Evolutionary conservation across 1,140 invertebrate genomes (phyloP), one percentile per base, ranked within the genome.

Genomic region (Brachionus plicatilis): DNA sequence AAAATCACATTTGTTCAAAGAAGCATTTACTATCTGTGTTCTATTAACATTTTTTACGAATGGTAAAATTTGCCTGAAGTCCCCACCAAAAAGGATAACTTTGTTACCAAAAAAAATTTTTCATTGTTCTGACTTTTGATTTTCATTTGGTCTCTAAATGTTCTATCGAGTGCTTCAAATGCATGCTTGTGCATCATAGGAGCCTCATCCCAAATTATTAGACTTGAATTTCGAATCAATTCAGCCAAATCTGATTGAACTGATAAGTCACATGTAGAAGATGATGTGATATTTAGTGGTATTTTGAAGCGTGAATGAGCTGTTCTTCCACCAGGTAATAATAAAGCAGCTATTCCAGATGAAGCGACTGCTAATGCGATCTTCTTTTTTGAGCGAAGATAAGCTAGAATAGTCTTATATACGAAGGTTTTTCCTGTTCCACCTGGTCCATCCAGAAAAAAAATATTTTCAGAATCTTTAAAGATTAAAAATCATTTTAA

Each of bases 301-400:
- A 91, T 84, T 86, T 91, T 91, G 27, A 92, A 89, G 68, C 88
- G 87, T 5, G 88, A 91, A 88, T 92, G 90, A 72, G 89, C 89
- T 45, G 91, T 92, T 87, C 88, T 85, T 24, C 91, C 91, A 85
- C 88, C 88, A 70, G 87, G 80, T 72, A 92, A 84, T 29, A 92
- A 87, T 60, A 89, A 91, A 37, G 91, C 90, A 27, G 91, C 91
- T 72, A 92, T 91, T 79, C 90, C 91, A 37, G 91, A 91, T 65
- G 89, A 91, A 76, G 91, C 91, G 50, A 91, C 85, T 5, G 90
- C 89, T 9, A 91, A 60, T 41, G 89, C 88, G 83, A 89, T 76
- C 88, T 76, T 76, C 7, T 20, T 72, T 72, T 72, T 8, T 1
- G 68, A 72, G 37, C 68, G 11, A 3, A 72, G 2, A 43, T 72